Percentiles rank a stretch among this genome's conserved stretches.
Evolutionary conservation across 2,888 invertebrate genomes (phyloP).

Genomic region (Microctonus brassicae): DNA sequence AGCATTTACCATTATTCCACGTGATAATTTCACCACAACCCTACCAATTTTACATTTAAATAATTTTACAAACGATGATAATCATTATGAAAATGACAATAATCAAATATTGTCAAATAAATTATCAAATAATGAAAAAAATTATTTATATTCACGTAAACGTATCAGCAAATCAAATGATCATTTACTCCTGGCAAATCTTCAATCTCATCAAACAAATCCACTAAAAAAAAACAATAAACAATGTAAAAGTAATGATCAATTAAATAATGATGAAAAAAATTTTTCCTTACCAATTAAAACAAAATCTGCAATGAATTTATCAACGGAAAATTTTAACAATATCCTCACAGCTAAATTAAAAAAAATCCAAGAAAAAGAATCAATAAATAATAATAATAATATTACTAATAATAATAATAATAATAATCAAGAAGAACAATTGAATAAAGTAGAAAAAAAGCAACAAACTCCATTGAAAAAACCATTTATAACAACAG

Average conservation of each 20-base stretch:
- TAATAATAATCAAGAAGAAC: slow-evolving; percentile 44
- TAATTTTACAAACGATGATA: slow-evolving; percentile 53
- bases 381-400: no score
- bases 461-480: slow-evolving; percentile 38
- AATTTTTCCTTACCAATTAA: slow-evolving; percentile 36
- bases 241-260: slow-evolving; percentile 70
- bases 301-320: slow-evolving; percentile 58
- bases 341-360: slow-evolving; percentile 81
- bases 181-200: slow-evolving; percentile 56
- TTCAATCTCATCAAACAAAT: slow-evolving; percentile 58
- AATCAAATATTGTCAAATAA: slow-evolving; percentile 41
- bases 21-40: slow-evolving; percentile 56
- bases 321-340: slow-evolving; percentile 74
- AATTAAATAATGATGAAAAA: slow-evolving; percentile 61
- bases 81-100: slow-evolving; percentile 16
- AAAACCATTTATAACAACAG: slow-evolving; percentile 83
- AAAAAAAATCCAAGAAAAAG: slow-evolving; percentile 77
- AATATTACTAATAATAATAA: no score
- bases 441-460: slow-evolving; percentile 33
- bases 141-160: slow-evolving; percentile 55
- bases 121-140: slow-evolving; percentile 45
- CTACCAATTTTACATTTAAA: slow-evolving; percentile 60
- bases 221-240: slow-evolving; percentile 60
- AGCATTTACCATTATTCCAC: slow-evolving; percentile 63
- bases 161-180: slow-evolving; percentile 63